A percentile compares a stretch with the other conserved stretches of the same genome.
These are phyloP conservation scores for Phyllotreta cruciferae DNA, from an alignment of 2,888 invertebrate species.

Conservation along the genomic window DNA sequence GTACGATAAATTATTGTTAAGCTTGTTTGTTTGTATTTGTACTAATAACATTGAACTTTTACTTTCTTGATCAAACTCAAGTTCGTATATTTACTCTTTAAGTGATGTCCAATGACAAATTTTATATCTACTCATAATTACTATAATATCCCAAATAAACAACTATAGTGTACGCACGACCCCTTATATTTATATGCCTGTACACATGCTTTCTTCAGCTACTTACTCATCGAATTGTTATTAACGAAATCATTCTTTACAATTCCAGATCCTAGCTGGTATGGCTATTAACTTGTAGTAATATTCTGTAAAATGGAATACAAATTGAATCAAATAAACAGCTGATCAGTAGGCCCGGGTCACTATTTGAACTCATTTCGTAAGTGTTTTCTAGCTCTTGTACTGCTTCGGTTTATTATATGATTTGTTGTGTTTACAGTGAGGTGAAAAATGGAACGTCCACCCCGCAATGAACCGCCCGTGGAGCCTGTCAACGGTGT, in stretches of 20 bases:
- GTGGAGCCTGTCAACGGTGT: slow-evolving; percentile 89
- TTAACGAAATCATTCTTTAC: slow-evolving; percentile 35
- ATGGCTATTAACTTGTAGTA: slow-evolving; percentile 47
- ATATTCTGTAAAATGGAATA: slow-evolving; percentile 55
- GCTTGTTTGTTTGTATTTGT: background rate
- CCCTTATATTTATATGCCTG: too few species aligned
- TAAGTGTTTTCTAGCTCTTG: slow-evolving; percentile 17
- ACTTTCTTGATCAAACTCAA: background rate
- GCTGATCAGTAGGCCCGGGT: slow-evolving; percentile 58
- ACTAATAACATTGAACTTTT: background rate
- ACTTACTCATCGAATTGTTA: background rate
- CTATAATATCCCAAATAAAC: too few species aligned
- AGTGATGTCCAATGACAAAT: too few species aligned
- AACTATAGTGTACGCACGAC: too few species aligned
- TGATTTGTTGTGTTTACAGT: too few species aligned
- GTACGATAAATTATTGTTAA: background rate
- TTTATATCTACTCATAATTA: too few species aligned
- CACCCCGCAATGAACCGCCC: slow-evolving; percentile 74
- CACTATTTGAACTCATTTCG: slow-evolving; percentile 44
- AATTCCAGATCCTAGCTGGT: slow-evolving; percentile 49
- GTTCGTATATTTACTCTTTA: too few species aligned
- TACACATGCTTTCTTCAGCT: background rate
- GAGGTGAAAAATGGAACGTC: slow-evolving; percentile 57
- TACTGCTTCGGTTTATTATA: too few species aligned
- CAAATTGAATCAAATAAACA: slow-evolving; percentile 53